Percentiles rank a stretch among this genome's conserved stretches.
Evolutionary conservation across 2,113 vertebrate species (phyloP).

Genomic region (Origma solitaria): DNA sequence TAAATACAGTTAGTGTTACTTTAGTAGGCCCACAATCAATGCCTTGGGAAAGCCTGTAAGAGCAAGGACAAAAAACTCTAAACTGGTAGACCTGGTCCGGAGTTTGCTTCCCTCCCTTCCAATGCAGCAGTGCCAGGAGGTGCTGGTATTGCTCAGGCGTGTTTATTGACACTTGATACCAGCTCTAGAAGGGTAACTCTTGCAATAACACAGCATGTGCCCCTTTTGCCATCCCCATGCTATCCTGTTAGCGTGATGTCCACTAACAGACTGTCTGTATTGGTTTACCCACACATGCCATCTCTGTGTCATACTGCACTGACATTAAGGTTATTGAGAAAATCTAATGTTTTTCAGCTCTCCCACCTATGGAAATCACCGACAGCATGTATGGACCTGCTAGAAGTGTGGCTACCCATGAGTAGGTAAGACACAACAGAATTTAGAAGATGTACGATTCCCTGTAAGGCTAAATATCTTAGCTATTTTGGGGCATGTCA

Average conservation of each 20-base stretch:
- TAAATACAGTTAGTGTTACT: neutral
- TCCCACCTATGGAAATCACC: neutral
- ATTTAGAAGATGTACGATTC: neutral
- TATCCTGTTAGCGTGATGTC: neutral
- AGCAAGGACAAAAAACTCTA: neutral
- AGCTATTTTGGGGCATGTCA: constrained; percentile 11
- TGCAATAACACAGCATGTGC: neutral
- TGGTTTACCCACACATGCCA: neutral
- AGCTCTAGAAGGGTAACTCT: neutral
- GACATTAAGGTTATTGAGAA: neutral
- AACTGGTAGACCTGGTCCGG: neutral
- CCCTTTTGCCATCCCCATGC: neutral
- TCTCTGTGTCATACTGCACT: neutral
- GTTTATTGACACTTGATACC: neutral
- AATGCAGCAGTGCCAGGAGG: neutral
- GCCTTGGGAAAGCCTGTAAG: neutral
- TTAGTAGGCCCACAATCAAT: neutral
- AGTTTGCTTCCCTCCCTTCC: neutral
- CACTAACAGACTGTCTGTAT: neutral
- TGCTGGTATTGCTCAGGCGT: neutral
- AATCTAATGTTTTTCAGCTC: neutral
- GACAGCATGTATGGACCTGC: neutral
- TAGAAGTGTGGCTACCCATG: neutral
- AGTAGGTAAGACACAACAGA: neutral
- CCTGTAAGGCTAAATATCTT: neutral